Conservation (phyloP, 2,888 invertebrate genomes). For the Dorcus parallelipipedus region DNA sequence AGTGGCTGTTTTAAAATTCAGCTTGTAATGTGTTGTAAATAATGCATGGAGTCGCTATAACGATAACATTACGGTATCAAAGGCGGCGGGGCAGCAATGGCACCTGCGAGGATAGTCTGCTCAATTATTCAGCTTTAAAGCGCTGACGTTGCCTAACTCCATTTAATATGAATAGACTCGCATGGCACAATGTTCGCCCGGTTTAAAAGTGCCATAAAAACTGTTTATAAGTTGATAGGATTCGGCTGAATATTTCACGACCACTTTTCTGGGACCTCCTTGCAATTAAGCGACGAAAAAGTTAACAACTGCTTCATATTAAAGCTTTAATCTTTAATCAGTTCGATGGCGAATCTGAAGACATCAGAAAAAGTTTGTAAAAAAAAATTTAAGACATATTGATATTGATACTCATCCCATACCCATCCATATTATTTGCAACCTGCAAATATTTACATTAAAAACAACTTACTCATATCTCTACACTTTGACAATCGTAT, state of each 20-base stretch:
- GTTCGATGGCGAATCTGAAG: no score
- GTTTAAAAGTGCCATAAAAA: constrained; percentile 35
- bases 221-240: constrained; percentile 35
- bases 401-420: no score
- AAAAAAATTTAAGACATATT: no score
- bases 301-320: not conserved
- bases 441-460: no score
- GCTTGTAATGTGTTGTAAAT: constrained; percentile 39
- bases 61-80: constrained; percentile 30
- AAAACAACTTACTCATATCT: no score
- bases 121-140: constrained; percentile 47
- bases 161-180: constrained; percentile 49
- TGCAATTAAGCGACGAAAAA: not conserved
- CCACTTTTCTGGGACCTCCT: constrained; percentile 17
- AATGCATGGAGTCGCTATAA: constrained; percentile 31
- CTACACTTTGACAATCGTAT: no score
- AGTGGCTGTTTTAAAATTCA: constrained; percentile 23
- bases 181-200: constrained; percentile 39
- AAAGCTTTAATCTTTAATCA: no score
- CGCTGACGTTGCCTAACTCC: constrained; percentile 44
- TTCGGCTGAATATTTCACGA: constrained; percentile 32
- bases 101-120: constrained; percentile 46
- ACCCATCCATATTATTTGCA: no score
- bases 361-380: no score
- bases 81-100: constrained; percentile 35